Evolutionary conservation across 2,888 invertebrate genomes (phyloP).

Genomic region (Ethmia dodecea): DNA sequence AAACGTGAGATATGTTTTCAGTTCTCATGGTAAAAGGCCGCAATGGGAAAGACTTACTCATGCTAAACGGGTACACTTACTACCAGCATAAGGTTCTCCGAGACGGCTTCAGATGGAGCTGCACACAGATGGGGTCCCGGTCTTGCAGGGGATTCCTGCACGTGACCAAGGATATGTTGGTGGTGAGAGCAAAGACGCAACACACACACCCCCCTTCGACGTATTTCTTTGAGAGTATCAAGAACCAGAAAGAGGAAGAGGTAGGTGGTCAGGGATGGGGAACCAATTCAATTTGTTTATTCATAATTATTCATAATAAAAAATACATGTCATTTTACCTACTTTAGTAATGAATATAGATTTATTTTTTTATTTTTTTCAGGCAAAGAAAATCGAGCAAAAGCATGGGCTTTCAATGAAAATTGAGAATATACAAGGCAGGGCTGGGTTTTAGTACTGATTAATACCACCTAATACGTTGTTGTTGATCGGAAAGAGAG

Average conservation of each 20-base stretch:
- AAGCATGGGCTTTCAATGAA: slow-evolving; percentile 41
- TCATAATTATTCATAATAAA: no score
- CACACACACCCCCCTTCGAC: slow-evolving; percentile 65
- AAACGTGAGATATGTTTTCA: no score
- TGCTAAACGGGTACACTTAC: slow-evolving; percentile 67
- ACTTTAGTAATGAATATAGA: no score
- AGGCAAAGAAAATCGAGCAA: slow-evolving; percentile 31
- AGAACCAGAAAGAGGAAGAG: slow-evolving; percentile 21
- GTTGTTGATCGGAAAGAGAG: no score
- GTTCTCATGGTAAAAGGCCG: slow-evolving; percentile 64
- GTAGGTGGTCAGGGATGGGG: not conserved
- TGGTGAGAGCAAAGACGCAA: slow-evolving; percentile 55
- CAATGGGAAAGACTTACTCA: slow-evolving; percentile 58
- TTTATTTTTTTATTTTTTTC: slow-evolving; percentile 26
- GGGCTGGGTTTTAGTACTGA: slow-evolving; percentile 35
- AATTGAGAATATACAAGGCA: slow-evolving; percentile 45
- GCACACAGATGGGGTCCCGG: slow-evolving; percentile 69
- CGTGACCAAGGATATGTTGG: slow-evolving; percentile 57
- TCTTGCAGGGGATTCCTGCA: slow-evolving; percentile 65
- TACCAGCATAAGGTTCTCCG: slow-evolving; percentile 63
- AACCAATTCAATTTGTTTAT: not conserved
- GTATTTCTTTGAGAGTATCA: slow-evolving; percentile 46
- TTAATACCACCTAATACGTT: no score
- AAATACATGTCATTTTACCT: no score
- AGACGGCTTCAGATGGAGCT: slow-evolving; percentile 68